phyloP scores from a whole-genome alignment of 2,888 invertebrate genomes.

The Celastrina argiolus region DNA sequence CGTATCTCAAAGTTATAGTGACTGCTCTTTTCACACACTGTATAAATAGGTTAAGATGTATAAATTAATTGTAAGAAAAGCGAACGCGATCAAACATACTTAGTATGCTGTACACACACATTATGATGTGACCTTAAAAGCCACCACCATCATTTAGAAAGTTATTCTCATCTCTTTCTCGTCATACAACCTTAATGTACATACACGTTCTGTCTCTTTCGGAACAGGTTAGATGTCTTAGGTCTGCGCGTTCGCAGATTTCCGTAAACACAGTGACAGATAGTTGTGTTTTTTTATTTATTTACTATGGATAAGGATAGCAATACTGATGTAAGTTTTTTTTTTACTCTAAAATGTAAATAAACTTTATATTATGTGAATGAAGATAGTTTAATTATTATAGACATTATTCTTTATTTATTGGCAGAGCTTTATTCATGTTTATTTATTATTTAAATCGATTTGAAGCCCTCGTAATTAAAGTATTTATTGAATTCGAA shows the following conservation, averaged over 20 bases:
- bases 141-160: constrained; percentile 62
- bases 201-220: constrained; percentile 40
- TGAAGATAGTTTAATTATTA: not conserved
- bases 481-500: too few relatives aligned
- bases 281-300: constrained; percentile 19
- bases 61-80: not conserved
- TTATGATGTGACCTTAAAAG: constrained; percentile 69
- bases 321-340: constrained; percentile 23
- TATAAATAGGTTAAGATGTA: not conserved
- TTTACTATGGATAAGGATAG: constrained; percentile 17
- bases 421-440: too few relatives aligned
- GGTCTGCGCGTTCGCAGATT: constrained; percentile 36
- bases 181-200: not conserved
- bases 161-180: constrained; percentile 48
- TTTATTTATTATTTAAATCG: too few relatives aligned
- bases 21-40: too few relatives aligned
- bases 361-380: not conserved
- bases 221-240: constrained; percentile 38
- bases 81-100: not conserved
- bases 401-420: too few relatives aligned
- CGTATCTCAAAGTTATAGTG: too few relatives aligned
- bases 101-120: constrained; percentile 1
- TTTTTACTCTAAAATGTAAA: constrained; percentile 3
- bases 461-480: too few relatives aligned
- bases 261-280: constrained; percentile 16